Base-by-base conservation (phyloP, 2,888 invertebrate genomes). In the Bombyx huttoni region DNA sequence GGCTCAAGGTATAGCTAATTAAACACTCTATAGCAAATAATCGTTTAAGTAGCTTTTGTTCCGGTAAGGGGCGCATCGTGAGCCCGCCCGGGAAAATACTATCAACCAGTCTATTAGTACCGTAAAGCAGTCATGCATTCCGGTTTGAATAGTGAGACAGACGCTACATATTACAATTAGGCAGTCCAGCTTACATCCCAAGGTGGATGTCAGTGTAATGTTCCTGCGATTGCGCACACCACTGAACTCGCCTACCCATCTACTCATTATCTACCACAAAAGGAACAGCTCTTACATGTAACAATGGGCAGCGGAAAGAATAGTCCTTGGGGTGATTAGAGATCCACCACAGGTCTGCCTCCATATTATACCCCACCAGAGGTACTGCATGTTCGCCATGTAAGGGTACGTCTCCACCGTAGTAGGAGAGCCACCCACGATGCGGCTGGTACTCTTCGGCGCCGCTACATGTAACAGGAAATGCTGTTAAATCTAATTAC, bases 241-340 rank as follows among this genome's bases (percentile, higher is more conserved):
- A 24, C 47, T 14, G 47, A 13, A 40, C 40, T 8, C 9, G 7
- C 12, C 12, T 10, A 40, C 8, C 40, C 14, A 5, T 24, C 24
- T 24, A 24, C 24, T 24, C 7, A 47, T 35, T 35, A n/a, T 35
- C 35, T 35, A 8, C 35, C 35, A 8, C 7, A 7, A 9, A 45
- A 1, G 51, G 33, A 45, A 49, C n/a, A 9, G 9, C 46, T 71
- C 76, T 66, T 65, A 81, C 81, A 47, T 13, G 58, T 57, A 76
- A 55, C 81, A 82, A 54, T 80, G 78, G 51, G 79, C 75, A 51
- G 81, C 80, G 1, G 81, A 75, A n/a, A 81, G 54, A 0, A 81
- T 58, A 1, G 61, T 13, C 7, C 3, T 59, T 2, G 52, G 3
- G n/a, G 68, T 78, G 48, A 83, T 47, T 9, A 81, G 57, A 9